Conservation (phyloP, 2,888 invertebrate genomes). For the Nezara viridula region DNA sequence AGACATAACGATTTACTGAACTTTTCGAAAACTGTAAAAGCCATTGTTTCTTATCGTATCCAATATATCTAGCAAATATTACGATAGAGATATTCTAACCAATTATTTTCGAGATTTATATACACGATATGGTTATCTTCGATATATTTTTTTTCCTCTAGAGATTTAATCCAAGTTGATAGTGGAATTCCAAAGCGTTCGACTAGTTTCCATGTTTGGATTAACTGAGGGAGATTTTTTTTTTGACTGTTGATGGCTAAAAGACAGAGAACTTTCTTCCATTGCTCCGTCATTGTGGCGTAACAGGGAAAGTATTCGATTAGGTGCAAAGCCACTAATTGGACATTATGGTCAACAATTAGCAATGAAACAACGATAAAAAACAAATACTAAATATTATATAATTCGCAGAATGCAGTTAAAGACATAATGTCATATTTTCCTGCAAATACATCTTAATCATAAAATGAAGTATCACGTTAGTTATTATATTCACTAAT, state of each 20-base stretch:
- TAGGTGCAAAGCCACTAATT: background rate
- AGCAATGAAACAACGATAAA: background rate
- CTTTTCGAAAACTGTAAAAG: background rate
- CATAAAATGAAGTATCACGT: no score
- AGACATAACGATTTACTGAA: background rate
- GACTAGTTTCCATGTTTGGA: background rate
- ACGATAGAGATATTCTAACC: background rate
- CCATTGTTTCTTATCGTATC: background rate
- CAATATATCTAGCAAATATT: background rate
- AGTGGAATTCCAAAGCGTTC: background rate
- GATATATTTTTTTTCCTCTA: background rate
- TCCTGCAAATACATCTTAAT: no score
- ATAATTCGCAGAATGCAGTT: no score
- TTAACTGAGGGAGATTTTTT: background rate
- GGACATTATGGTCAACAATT: background rate
- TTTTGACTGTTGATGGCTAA: background rate
- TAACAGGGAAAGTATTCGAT: background rate
- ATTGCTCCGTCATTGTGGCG: background rate
- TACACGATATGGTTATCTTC: background rate
- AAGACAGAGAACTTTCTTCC: background rate
- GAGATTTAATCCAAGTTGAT: background rate
- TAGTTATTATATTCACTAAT: no score
- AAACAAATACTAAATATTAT: background rate
- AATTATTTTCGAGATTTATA: background rate
- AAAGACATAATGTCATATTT: no score